These are phyloP conservation scores for Sminthurides aquaticus DNA, from an alignment of 2,888 invertebrate species.

Conservation along the genomic window DNA sequence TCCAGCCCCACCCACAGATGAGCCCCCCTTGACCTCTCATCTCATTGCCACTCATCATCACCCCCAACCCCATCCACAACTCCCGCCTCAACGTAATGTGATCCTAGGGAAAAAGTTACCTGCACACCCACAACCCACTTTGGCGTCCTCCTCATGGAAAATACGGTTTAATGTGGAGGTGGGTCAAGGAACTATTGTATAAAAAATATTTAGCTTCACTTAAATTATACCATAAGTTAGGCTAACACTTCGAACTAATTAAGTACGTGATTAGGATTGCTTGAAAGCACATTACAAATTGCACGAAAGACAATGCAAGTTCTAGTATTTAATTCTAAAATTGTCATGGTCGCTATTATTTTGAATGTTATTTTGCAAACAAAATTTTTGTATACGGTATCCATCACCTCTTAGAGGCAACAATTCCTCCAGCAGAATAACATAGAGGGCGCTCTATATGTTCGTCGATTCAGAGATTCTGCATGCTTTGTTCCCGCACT, in stretches of 20 bases:
- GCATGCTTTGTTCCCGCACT: too few relatives aligned
- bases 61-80: constrained; percentile 2
- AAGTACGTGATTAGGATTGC: too few relatives aligned
- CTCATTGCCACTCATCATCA: constrained; percentile 10
- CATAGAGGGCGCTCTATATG: too few relatives aligned
- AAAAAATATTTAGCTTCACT: too few relatives aligned
- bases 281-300: too few relatives aligned
- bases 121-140: constrained; percentile 18
- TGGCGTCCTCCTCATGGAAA: constrained; percentile 39
- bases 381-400: too few relatives aligned
- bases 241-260: too few relatives aligned
- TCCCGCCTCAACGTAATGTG: background rate
- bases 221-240: too few relatives aligned
- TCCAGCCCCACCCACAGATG: constrained; percentile 27
- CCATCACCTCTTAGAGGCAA: too few relatives aligned
- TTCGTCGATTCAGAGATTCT: too few relatives aligned
- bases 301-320: too few relatives aligned
- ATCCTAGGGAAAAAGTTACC: constrained; percentile 12
- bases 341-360: background rate
- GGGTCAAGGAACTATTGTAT: constrained; percentile 41
- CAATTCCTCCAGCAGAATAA: too few relatives aligned
- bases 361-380: background rate
- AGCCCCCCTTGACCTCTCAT: background rate
- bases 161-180: constrained; percentile 43
- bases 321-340: background rate